Base-by-base conservation (phyloP, 2,888 invertebrate species). In the Cotesia congregata region DNA sequence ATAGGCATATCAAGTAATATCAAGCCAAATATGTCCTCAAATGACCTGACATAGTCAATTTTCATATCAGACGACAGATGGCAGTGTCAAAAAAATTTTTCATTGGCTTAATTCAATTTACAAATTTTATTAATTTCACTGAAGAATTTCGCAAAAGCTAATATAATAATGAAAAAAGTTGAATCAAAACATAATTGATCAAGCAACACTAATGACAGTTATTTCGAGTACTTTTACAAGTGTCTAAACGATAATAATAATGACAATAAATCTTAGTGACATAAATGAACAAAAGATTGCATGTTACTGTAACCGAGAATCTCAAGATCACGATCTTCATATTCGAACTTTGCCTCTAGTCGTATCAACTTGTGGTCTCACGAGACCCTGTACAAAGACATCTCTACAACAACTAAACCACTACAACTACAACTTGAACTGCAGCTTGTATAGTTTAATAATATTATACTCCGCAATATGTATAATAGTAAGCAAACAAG, bases 321-420 rank as follows among this genome's bases (percentile, higher is more conserved):
- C 60, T 70, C 59, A 60, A 30, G 30, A 60, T 67, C 67, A 70
- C 70, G 50, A 70, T 70, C 38, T 70, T 60, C 5, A 70, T 20
- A 70, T 60, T 30, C 70, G 38, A 60, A 70, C 70, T 70, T 70
- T 70, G 30, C 70, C 60, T 30, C 30, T 30, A 30, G 3, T 50
- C 70, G 30, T 70, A 30, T 50, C 50, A 50, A 50, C 12, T 67
- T 40, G 40, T 9, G 70, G 38, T 60, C 59, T 69, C 59, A 20
- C 6, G 59, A 70, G 12, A 61, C 70, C 40, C 39, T 12, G 9
- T 12, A 65, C 20, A 20, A 1, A 65, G 12, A 65, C 20, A 62
- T 20, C 12, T 65, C 12, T 65, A 20, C 30, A 30, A 30, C 3
- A 30, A 30, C 30, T 30, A 3, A 30, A 30, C 30, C 30, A 30